These are phyloP conservation scores for Drosophila subobscura DNA, from an alignment of 1,140 invertebrate species.

Conservation along the genomic window DNA sequence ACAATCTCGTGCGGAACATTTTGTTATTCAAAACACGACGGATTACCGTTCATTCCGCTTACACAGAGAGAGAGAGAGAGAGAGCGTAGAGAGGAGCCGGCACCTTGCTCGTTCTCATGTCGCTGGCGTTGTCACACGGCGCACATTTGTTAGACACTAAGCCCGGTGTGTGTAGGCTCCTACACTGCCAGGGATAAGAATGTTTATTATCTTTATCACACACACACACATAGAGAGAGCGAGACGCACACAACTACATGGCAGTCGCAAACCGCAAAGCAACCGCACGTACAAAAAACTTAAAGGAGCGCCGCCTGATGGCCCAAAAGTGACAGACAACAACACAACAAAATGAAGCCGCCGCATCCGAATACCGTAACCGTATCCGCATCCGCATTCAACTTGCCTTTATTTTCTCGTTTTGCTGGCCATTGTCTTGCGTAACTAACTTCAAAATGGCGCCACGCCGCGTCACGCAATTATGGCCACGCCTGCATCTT, in stretches of 20 bases:
- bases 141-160: slow-evolving; percentile 79
- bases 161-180: slow-evolving; percentile 60
- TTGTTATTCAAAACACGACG: slow-evolving; percentile 82
- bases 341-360: slow-evolving; percentile 58
- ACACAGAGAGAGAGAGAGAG: slow-evolving; percentile 25
- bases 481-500: slow-evolving; percentile 48
- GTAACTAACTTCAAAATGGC: slow-evolving; percentile 53
- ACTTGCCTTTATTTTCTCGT: background rate
- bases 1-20: slow-evolving; percentile 75
- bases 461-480: slow-evolving; percentile 41
- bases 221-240: slow-evolving; percentile 14
- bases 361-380: slow-evolving; percentile 22
- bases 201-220: slow-evolving; percentile 74
- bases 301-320: slow-evolving; percentile 38
- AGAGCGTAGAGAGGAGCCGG: slow-evolving; percentile 49
- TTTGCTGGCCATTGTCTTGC: slow-evolving; percentile 46
- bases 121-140: slow-evolving; percentile 69
- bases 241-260: slow-evolving; percentile 20
- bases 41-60: slow-evolving; percentile 81
- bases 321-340: slow-evolving; percentile 64
- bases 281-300: slow-evolving; percentile 77
- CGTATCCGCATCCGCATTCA: slow-evolving; percentile 17
- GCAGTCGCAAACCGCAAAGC: slow-evolving; percentile 67
- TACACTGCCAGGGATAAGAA: slow-evolving; percentile 70
- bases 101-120: slow-evolving; percentile 52